Evolutionary conservation across 1,140 invertebrate genomes (phyloP).

Genomic region (Tyrophagus putrescentiae): DNA sequence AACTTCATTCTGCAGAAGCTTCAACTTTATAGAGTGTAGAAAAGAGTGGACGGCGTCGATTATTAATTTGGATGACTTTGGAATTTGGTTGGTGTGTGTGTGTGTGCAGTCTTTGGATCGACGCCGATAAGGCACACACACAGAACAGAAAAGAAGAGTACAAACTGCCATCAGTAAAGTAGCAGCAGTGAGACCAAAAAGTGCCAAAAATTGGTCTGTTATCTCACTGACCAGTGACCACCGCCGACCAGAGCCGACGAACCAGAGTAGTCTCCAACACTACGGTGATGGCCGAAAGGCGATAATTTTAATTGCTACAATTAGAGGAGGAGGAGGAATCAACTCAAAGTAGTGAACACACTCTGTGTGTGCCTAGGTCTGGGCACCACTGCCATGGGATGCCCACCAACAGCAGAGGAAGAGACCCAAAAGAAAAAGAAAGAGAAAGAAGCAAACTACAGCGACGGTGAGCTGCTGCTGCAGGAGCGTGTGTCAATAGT

Average conservation of each 20-base stretch:
- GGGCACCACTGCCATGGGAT: too few species aligned
- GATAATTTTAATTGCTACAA: conserved; percentile 16
- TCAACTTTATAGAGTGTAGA: too few species aligned
- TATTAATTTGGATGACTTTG: not conserved
- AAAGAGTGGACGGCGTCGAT: too few species aligned
- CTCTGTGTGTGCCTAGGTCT: not conserved
- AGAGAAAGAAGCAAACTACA: too few species aligned
- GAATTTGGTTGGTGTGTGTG: not conserved
- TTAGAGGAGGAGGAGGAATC: not conserved
- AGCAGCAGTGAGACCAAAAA: not conserved
- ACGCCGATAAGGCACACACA: conserved; percentile 5
- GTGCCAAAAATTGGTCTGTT: not conserved
- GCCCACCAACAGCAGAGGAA: too few species aligned
- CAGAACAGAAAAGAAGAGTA: too few species aligned
- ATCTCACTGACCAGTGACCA: not conserved
- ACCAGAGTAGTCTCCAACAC: not conserved
- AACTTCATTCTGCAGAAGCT: too few species aligned
- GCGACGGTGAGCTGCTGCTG: too few species aligned
- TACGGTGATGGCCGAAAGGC: not conserved
- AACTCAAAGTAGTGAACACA: not conserved
- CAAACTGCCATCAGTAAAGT: not conserved
- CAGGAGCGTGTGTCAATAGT: conserved; percentile 10
- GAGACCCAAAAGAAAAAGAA: too few species aligned
- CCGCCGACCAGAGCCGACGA: too few species aligned
- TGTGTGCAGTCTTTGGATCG: not conserved